A percentile compares a stretch with the other conserved stretches of the same genome.
Conservation (phyloP, 2,113 vertebrate species). For the Antechinus stuartii region DNA sequence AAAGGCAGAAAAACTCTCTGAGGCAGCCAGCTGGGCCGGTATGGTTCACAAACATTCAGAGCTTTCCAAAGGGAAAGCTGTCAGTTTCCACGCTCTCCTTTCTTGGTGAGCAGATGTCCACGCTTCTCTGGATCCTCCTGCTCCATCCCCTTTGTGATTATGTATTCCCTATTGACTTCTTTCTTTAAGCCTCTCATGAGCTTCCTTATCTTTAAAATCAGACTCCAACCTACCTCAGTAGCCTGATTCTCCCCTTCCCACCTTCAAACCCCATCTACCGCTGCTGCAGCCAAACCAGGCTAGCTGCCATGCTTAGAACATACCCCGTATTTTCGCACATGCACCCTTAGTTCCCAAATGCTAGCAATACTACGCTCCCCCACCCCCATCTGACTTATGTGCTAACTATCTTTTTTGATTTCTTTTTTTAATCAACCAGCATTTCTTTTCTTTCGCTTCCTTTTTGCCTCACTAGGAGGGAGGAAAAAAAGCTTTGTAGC, state of each 20-base stretch:
- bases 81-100: neutral
- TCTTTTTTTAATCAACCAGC: neutral
- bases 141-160: neutral
- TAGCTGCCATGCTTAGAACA: neutral
- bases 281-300: neutral
- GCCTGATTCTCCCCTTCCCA: neutral
- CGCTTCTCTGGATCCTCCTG: neutral
- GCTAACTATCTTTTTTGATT: neutral
- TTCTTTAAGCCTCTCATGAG: neutral
- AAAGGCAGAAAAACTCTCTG: neutral
- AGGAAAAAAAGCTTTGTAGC: neutral
- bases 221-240: neutral
- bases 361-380: neutral
- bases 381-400: neutral
- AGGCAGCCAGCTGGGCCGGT: neutral
- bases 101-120: neutral
- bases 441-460: neutral
- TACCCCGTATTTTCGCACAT: neutral
- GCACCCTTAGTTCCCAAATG: neutral
- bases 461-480: neutral
- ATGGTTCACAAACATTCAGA: neutral
- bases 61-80: neutral
- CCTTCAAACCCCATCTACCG: neutral
- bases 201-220: neutral
- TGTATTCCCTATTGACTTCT: neutral